Percentiles rank a stretch among this genome's conserved stretches.
phyloP scores from a whole-genome alignment of 2,888 invertebrate genomes.

The Cataglyphis albicans region DNA sequence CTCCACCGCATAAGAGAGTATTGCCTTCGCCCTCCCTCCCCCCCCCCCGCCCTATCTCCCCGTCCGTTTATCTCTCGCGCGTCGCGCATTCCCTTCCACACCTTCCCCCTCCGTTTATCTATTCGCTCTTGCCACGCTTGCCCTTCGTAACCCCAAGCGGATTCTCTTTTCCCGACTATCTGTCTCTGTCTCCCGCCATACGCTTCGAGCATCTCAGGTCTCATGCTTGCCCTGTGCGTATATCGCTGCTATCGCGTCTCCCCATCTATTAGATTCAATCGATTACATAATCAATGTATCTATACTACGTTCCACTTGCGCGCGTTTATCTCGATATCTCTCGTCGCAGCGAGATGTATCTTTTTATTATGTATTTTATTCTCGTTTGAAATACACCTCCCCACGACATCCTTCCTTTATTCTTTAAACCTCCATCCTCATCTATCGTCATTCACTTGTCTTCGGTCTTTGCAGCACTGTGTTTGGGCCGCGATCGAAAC shows the following conservation, averaged over 20 bases:
- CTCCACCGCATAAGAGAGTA: constrained; percentile 25
- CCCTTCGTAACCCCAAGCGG: constrained; percentile 52
- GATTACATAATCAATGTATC: constrained; percentile 32
- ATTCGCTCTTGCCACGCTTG: constrained; percentile 36
- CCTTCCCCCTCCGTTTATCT: constrained; percentile 33
- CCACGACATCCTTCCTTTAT: neutral
- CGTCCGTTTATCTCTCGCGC: constrained; percentile 46
- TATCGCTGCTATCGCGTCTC: constrained; percentile 5
- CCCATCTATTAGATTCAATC: constrained; percentile 20
- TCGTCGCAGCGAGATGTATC: neutral
- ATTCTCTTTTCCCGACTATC: constrained; percentile 51
- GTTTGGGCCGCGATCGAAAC: neutral
- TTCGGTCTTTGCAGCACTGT: neutral
- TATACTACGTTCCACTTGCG: neutral
- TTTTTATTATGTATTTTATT: neutral
- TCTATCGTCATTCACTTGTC: constrained; percentile 38
- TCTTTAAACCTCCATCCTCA: constrained; percentile 11
- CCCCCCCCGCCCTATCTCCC: neutral
- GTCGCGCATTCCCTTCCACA: constrained; percentile 37
- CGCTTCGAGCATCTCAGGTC: constrained; percentile 11
- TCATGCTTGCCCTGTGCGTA: constrained; percentile 32
- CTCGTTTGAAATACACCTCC: neutral
- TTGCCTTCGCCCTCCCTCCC: neutral
- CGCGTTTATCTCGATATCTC: constrained; percentile 3
- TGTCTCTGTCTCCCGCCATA: constrained; percentile 45